Evolutionary conservation across 2,888 invertebrate genomes (phyloP), one percentile per base, ranked within the genome.

Genomic region (Trissolcus brochymenae): DNA sequence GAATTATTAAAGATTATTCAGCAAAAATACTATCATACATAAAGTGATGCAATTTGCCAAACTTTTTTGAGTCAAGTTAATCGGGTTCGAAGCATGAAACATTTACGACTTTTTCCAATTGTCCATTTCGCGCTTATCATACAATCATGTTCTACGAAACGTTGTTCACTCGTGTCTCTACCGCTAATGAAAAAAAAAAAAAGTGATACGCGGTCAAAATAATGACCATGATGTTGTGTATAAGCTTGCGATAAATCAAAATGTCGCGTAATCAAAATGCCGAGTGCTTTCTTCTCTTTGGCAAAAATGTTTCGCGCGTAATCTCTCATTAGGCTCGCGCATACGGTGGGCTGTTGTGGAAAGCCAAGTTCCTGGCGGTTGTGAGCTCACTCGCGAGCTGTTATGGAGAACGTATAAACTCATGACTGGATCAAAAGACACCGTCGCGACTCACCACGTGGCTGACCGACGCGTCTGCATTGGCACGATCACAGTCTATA

Each of bases 401-500:
- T 77, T 72, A 68, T 62, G 46, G 55, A 40, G 43, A 56, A 62
- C 57, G 65, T 53, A 64, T 70, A 56, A 56, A 64, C 59, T 68
- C 67, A 43, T 60, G 19, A 53, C 54, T 21, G 77, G 79, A 81
- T 82, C 81, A 81, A 82, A 81, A 81, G 81, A 41, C 60, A 75
- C 79, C 81, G 79, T 80, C 80, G 66, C 60, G 66, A 60, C 76
- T 79, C 74, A 79, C 80, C 79, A 81, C 80, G 77, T 78, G 79
- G 79, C 78, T 68, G 66, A 74, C 76, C 80, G 73, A 79, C 78
- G 81, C 79, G 81, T 79, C 79, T 70, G 78, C 79, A 79, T 79
- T 72, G 75, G 74, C 77, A 71, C 72, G 41, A 62, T 79, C 76
- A 74, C 76, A 75, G 78, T 80, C 80, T 82, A 82, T 85, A 84